Evolutionary conservation across 1,140 invertebrate species (phyloP), one percentile per base, ranked within the genome.

Genomic region (Drosophila busckii): DNA sequence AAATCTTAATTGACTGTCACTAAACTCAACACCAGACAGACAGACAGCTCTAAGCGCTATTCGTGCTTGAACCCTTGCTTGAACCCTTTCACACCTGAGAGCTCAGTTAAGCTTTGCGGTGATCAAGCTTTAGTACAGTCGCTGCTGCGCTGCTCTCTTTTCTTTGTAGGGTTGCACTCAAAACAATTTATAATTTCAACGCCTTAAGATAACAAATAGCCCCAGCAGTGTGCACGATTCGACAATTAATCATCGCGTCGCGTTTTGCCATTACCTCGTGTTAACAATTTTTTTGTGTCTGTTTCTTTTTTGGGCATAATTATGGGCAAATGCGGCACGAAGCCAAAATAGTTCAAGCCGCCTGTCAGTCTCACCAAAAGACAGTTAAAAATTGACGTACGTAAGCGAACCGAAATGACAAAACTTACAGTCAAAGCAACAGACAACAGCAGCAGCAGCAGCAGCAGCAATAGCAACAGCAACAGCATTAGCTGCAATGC

Each of bases 111-210:
- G 37, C n/a, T n/a, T n/a, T 10, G 17, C n/a, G 22, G 8, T 25
- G 59, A 62, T 56, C 58, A 15, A 17, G 15, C 13, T 26, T 38
- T 32, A 15, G 38, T 59, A 53, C 48, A 53, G 55, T 59, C 23
- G 9, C 42, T 10, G 8, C 9, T n/a, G n/a, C 10, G 4, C 25
- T 16, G 10, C 26, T 40, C n/a, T 53, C 4, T 46, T 13, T 13
- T 19, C 2, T 25, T 31, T 25, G 28, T 69, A 65, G 62, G 62
- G 71, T 65, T 80, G 64, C 63, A 63, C 48, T 78, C 67, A 64
- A 82, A 82, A 82, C 75, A 82, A 82, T 82, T 82, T 82, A 82
- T 82, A 82, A 82, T 82, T 82, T 82, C 75, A 82, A 82, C 75
- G 75, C 75, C 75, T 82, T 82, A 49, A 82, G 75, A 82, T 82